Evolutionary conservation across 2,888 invertebrate genomes (phyloP).

Genomic region (Tolmerus cingulatus): DNA sequence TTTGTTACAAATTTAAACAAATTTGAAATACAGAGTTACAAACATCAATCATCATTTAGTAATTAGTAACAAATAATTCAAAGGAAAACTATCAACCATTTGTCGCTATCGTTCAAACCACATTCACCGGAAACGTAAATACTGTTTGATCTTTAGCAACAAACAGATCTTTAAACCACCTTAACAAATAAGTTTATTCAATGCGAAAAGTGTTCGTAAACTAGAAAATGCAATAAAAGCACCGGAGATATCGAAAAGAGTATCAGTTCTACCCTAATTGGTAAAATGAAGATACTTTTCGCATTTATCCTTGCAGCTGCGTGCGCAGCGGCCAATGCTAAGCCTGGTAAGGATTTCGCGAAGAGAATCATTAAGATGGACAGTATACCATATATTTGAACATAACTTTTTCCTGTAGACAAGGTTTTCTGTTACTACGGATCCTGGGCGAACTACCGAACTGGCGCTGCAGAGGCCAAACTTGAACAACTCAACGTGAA

Average conservation of each 20-base stretch:
- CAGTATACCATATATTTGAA: neutral
- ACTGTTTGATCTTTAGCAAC: neutral
- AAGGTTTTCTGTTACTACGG: constrained; percentile 74
- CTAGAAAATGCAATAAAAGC: neutral
- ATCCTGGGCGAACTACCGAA: constrained; percentile 73
- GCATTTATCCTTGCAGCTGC: neutral
- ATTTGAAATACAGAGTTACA: neutral
- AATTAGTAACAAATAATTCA: neutral
- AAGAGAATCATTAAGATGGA: neutral
- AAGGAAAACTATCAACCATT: neutral
- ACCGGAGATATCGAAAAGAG: neutral
- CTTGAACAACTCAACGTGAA: constrained; percentile 69
- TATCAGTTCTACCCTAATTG: neutral
- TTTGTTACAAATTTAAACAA: neutral
- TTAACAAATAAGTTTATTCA: neutral
- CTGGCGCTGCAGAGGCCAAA: constrained; percentile 68
- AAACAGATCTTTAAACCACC: neutral
- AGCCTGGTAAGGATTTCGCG: neutral
- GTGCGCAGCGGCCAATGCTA: neutral
- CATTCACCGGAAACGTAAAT: neutral
- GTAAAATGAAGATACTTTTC: neutral
- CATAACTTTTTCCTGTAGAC: constrained; percentile 59
- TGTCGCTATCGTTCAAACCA: too few species aligned
- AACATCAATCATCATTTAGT: too few species aligned
- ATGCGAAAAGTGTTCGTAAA: neutral